phyloP scores from a whole-genome alignment of 2,797 vertebrate species.

The Chiroxiphia lanceolata region DNA sequence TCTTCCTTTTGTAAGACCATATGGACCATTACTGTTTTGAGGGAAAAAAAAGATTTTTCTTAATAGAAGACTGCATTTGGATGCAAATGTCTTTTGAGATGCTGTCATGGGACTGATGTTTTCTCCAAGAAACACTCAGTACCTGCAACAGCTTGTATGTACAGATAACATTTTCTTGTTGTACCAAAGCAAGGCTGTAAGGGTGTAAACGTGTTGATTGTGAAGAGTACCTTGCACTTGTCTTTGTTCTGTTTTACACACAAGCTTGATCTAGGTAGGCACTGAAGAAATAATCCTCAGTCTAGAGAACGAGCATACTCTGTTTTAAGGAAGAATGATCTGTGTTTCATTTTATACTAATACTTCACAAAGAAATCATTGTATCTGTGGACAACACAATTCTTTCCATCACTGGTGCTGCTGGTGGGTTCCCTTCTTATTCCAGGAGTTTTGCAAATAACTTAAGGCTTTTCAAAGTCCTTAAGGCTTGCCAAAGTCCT shows the following conservation, averaged over 20 bases:
- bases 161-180: not conserved
- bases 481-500: not conserved
- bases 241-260: not conserved
- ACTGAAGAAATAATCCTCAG: not conserved
- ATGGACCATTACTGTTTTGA: not conserved
- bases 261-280: not conserved
- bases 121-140: not conserved
- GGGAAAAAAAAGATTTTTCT: not conserved
- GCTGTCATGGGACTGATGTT: not conserved
- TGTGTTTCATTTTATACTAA: not conserved
- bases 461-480: not conserved
- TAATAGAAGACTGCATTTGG: not conserved
- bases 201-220: fast-evolving
- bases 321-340: not conserved
- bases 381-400: not conserved
- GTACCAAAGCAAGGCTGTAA: not conserved
- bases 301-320: not conserved
- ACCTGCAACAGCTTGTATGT: not conserved
- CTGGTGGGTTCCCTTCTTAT: not conserved
- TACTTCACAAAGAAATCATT: not conserved
- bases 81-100: not conserved
- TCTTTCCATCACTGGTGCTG: not conserved
- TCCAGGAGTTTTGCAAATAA: not conserved
- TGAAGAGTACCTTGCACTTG: fast-evolving
- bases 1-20: not conserved